Conservation (phyloP, 2,888 invertebrate genomes). For the Xanthia togata region DNA sequence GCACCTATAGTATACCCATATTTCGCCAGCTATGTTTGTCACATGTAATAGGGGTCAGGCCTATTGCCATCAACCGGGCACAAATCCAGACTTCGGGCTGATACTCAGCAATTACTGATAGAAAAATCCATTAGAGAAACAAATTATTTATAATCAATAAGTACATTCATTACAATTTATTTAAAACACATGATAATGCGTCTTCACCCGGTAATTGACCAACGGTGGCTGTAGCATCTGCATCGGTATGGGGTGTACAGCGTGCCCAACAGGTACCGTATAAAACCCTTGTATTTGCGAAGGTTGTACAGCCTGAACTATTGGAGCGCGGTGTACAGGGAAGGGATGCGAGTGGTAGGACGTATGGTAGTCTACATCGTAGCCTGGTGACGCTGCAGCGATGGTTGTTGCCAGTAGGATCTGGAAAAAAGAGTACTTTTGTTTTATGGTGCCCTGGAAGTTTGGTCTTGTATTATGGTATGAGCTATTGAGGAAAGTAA, state of each 20-base stretch:
- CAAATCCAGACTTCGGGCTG: background rate
- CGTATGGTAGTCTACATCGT: constrained; percentile 56
- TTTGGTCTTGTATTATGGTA: background rate
- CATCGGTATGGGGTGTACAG: constrained; percentile 55
- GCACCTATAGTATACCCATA: too few relatives aligned
- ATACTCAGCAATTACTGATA: background rate
- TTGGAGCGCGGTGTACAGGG: constrained; percentile 46
- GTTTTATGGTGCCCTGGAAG: constrained; percentile 19
- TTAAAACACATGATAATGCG: constrained; percentile 55
- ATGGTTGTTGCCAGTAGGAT: constrained; percentile 39
- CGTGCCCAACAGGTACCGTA: constrained; percentile 42
- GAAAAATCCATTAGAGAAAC: background rate
- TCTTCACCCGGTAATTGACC: constrained; percentile 59
- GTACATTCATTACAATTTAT: constrained; percentile 13
- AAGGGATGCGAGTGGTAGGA: constrained; percentile 51
- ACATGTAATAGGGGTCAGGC: background rate
- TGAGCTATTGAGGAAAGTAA: background rate
- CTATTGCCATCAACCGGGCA: background rate
- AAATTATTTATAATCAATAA: background rate
- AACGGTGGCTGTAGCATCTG: constrained; percentile 44
- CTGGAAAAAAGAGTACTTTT: constrained; percentile 46
- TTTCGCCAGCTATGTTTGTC: background rate
- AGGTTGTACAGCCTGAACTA: constrained; percentile 24
- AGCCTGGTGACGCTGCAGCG: constrained; percentile 41
- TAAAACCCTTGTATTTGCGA: constrained; percentile 28